phyloP scores from a whole-genome alignment of 2,797 vertebrate species.

The Etheostoma nigrum region DNA sequence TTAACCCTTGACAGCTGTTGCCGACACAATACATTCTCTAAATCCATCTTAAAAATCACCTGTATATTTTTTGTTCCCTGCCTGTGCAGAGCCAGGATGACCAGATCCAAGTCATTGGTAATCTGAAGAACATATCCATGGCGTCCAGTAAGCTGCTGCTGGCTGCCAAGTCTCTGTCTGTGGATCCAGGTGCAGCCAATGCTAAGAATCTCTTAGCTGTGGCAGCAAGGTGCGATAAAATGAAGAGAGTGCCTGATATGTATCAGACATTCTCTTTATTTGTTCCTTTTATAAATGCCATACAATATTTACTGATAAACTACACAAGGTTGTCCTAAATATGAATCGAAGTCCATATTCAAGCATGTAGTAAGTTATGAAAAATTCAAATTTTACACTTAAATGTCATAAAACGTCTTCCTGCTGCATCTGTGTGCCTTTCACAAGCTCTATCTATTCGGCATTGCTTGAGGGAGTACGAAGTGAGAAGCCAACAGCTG shows the following conservation, averaged over 20 bases:
- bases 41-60: slow-evolving; percentile 4
- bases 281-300: not conserved
- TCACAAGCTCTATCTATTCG: slow-evolving; percentile 46
- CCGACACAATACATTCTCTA: not conserved
- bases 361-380: slow-evolving; percentile 15
- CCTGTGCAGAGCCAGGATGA: slow-evolving; percentile 93
- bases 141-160: slow-evolving; percentile 97
- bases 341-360: slow-evolving; percentile 21
- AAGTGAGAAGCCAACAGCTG: slow-evolving; percentile 73
- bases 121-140: slow-evolving; percentile 99
- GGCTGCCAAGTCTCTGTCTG: slow-evolving; percentile 97
- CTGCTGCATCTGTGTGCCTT: slow-evolving; percentile 48
- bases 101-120: slow-evolving; percentile 98
- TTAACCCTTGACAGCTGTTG: slow-evolving; percentile 12
- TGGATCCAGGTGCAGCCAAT: slow-evolving; percentile 98
- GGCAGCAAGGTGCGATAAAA: slow-evolving; percentile 92
- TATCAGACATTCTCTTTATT: slow-evolving; percentile 12
- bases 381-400: slow-evolving; percentile 15
- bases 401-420: slow-evolving; percentile 37
- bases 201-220: slow-evolving; percentile 98
- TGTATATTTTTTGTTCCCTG: slow-evolving; percentile 27
- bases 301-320: slow-evolving; percentile 9
- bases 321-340: slow-evolving; percentile 12
- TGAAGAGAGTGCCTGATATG: slow-evolving; percentile 18
- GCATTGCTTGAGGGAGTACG: slow-evolving; percentile 56